A percentile compares a stretch with the other conserved stretches of the same genome.
Evolutionary conservation across 2,113 vertebrate species (phyloP).

Genomic region (Phycodurus eques): DNA sequence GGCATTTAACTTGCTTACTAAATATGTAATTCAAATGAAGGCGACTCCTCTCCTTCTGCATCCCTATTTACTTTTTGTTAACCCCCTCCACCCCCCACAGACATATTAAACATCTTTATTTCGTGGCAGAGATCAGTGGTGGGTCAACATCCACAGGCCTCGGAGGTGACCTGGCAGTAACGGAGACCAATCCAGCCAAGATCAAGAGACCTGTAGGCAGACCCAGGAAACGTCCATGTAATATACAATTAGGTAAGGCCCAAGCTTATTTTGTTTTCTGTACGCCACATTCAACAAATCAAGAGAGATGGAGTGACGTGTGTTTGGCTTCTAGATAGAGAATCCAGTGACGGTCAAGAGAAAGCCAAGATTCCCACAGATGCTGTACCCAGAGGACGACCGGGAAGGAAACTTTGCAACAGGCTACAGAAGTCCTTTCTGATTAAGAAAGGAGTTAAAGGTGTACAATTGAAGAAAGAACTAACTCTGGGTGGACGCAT

Average conservation of each 20-base stretch:
- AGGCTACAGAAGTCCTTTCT: slow-evolving; percentile 63
- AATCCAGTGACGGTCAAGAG: slow-evolving; percentile 48
- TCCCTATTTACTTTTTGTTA: background rate
- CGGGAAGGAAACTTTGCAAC: slow-evolving; percentile 64
- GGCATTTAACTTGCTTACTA: background rate
- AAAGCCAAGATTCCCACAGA: slow-evolving; percentile 53
- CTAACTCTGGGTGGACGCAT: slow-evolving; percentile 59
- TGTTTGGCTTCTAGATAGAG: slow-evolving; percentile 55
- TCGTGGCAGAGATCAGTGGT: slow-evolving; percentile 77
- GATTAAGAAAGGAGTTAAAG: slow-evolving; percentile 61
- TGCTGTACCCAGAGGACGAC: slow-evolving; percentile 71
- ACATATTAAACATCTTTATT: background rate
- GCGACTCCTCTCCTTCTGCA: background rate
- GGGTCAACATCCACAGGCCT: slow-evolving; percentile 78
- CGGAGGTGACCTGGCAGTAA: slow-evolving; percentile 68
- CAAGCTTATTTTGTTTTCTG: background rate
- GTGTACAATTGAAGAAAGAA: slow-evolving; percentile 69
- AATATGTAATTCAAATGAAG: background rate
- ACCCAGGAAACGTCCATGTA: slow-evolving; percentile 79
- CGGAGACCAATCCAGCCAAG: slow-evolving; percentile 42
- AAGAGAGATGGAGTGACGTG: background rate
- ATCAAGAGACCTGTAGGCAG: slow-evolving; percentile 67
- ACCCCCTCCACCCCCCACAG: background rate
- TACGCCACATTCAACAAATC: background rate
- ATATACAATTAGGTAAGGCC: slow-evolving; percentile 32